These are phyloP conservation scores for Gopherus evgoodei DNA, from an alignment of 2,113 vertebrate species.

Conservation along the genomic window DNA sequence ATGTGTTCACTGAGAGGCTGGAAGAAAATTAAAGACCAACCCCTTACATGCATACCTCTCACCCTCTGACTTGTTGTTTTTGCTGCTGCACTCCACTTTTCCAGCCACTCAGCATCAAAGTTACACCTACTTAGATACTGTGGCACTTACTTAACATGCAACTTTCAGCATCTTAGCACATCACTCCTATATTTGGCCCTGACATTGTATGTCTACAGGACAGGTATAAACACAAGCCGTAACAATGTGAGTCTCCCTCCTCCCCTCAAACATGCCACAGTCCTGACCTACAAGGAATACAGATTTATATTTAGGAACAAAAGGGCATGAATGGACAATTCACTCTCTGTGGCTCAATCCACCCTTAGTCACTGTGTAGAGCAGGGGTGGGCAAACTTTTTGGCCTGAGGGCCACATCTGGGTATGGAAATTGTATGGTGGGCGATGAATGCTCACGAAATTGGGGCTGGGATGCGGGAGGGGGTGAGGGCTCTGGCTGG, in stretches of 20 bases:
- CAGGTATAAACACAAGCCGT: fast-evolving
- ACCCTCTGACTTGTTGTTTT: neutral
- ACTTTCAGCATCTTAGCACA: neutral
- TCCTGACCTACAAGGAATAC: neutral
- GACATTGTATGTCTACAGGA: neutral
- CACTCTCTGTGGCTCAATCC: neutral
- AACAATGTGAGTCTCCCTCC: neutral
- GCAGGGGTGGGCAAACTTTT: no score
- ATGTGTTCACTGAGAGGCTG: neutral
- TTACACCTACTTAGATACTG: neutral
- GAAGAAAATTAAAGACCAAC: neutral
- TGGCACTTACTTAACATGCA: neutral
- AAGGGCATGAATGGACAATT: neutral
- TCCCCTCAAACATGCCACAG: neutral
- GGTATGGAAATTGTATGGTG: no score
- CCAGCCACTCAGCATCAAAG: neutral
- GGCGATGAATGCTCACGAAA: no score
- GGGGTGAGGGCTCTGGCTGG: no score
- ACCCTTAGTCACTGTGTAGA: neutral
- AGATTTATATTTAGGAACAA: neutral
- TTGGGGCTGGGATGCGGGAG: no score
- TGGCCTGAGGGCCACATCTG: no score
- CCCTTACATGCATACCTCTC: neutral
- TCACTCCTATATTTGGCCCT: neutral
- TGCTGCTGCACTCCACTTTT: neutral